Conservation (phyloP, 2,888 invertebrate species). For the Chydorus sphaericus region DNA sequence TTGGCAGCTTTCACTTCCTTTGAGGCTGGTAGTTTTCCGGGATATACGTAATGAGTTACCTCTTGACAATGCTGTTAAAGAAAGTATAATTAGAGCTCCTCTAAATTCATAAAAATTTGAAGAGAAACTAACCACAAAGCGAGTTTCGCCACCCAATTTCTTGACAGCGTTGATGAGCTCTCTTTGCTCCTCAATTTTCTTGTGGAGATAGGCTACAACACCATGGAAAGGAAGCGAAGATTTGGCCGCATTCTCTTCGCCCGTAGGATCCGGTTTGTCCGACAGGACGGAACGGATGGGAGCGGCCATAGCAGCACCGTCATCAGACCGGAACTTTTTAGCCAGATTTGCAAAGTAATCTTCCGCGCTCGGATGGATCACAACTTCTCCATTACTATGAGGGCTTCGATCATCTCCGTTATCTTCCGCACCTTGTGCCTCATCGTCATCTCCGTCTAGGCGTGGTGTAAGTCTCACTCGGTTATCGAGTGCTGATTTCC, state of each 20-base stretch:
- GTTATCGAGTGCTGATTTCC: conserved; percentile 22
- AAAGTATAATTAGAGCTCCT: too few species aligned
- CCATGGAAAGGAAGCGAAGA: conserved; percentile 1
- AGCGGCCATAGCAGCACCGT: not conserved
- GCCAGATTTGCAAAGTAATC: conserved; percentile 5
- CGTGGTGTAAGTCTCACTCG: not conserved
- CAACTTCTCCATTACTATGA: not conserved
- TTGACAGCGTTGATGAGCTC: conserved; percentile 28
- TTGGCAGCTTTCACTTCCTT: conserved; percentile 30
- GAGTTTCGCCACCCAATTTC: conserved; percentile 29
- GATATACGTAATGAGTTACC: conserved; percentile 31
- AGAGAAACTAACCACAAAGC: too few species aligned
- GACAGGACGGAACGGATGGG: not conserved
- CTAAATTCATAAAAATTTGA: too few species aligned
- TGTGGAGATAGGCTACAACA: conserved; percentile 29
- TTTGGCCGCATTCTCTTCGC: too few species aligned
- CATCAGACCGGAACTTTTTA: not conserved
- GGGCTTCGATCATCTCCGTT: not conserved
- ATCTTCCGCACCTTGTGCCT: not conserved
- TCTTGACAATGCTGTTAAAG: conserved; percentile 26
- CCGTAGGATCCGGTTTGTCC: not conserved
- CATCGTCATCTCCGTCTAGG: not conserved
- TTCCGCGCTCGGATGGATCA: not conserved
- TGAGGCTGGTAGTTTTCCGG: conserved; percentile 29
- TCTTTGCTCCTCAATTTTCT: conserved; percentile 28